phyloP scores from a whole-genome alignment of 2,113 vertebrate genomes.

The Garra rufa region DNA sequence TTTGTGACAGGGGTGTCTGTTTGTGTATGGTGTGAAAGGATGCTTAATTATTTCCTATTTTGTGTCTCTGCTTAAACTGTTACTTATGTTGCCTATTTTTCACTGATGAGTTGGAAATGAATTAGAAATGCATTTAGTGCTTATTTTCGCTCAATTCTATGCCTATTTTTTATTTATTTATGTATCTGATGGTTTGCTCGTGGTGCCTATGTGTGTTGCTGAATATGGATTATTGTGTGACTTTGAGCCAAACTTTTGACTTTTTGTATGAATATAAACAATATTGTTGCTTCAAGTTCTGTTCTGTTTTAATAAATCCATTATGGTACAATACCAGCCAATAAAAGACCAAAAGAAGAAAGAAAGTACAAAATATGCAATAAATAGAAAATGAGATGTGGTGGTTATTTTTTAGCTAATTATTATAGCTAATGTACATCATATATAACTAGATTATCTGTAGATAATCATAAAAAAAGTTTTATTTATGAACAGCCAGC shows the following conservation, averaged over 20 bases:
- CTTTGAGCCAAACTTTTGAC: constrained; percentile 25
- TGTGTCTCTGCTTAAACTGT: constrained; percentile 13
- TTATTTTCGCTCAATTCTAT: neutral
- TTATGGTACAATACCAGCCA: neutral
- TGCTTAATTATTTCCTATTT: neutral
- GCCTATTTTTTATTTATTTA: neutral
- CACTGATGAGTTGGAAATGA: neutral
- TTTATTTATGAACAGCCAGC: neutral
- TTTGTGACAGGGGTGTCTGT: constrained; percentile 38
- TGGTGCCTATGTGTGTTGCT: constrained; percentile 18
- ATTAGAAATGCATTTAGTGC: constrained; percentile 9
- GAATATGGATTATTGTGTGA: constrained; percentile 26
- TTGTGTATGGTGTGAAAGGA: constrained; percentile 41
- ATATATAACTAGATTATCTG: neutral
- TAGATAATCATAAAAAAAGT: neutral
- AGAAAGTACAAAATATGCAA: neutral
- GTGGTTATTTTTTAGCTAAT: too few species aligned
- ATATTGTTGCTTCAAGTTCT: constrained; percentile 8
- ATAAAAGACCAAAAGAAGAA: neutral
- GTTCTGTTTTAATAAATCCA: neutral
- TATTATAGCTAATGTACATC: neutral
- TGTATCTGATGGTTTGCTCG: constrained; percentile 5
- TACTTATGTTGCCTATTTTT: constrained; percentile 33
- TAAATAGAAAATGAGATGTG: neutral
- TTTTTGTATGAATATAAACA: constrained; percentile 53